phyloP scores from a whole-genome alignment of 2,113 vertebrate genomes.

The Stigmatopora argus region DNA sequence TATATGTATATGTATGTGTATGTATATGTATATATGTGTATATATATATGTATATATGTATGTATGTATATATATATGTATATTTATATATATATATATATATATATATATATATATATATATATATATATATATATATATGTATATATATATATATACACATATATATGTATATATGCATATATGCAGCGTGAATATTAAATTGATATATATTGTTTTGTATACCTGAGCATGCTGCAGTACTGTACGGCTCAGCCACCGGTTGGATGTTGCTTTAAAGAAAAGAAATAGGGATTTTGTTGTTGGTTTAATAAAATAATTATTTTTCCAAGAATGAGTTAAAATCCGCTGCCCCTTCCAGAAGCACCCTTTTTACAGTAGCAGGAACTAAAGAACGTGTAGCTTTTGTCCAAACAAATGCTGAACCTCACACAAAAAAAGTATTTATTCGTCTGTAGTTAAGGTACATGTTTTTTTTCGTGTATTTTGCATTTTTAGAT shows the following conservation, averaged over 20 bases:
- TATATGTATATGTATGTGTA: slow-evolving; percentile 21
- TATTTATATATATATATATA: slow-evolving; percentile 26
- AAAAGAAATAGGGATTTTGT: slow-evolving; percentile 38
- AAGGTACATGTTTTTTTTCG: neutral
- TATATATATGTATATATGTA: slow-evolving; percentile 30
- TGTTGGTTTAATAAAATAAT: slow-evolving; percentile 11
- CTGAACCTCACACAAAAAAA: slow-evolving; percentile 16
- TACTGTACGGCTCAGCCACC: slow-evolving; percentile 49
- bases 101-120: slow-evolving; percentile 27
- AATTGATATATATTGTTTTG: slow-evolving; percentile 54
- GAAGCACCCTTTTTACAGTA: neutral
- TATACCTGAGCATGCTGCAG: slow-evolving; percentile 71
- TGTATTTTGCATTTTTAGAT: neutral
- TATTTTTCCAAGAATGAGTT: slow-evolving; percentile 49
- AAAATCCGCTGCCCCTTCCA: slow-evolving; percentile 24
- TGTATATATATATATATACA: slow-evolving; percentile 24
- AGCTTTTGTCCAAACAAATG: slow-evolving; percentile 2
- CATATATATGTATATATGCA: too few relatives aligned
- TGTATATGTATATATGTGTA: slow-evolving; percentile 32
- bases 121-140: slow-evolving; percentile 32
- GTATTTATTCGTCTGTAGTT: neutral
- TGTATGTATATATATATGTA: slow-evolving; percentile 25
- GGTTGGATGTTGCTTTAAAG: slow-evolving; percentile 56
- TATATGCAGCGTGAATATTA: slow-evolving; percentile 31
- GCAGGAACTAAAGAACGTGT: neutral